Conservation (phyloP, 1,140 invertebrate species). For the Pteromalus puparum region DNA sequence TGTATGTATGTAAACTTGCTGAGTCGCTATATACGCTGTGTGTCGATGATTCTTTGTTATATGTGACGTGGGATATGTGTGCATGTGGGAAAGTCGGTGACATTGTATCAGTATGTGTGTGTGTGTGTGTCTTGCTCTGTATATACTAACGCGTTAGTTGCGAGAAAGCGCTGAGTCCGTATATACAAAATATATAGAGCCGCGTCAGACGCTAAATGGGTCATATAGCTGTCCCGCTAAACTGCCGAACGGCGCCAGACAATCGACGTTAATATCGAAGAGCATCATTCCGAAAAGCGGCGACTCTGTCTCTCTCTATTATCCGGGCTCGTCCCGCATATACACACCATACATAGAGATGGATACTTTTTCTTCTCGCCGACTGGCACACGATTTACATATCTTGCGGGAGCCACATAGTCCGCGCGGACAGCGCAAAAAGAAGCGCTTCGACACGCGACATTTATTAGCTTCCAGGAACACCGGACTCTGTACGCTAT, state of each 20-base stretch:
- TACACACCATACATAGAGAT: not conserved
- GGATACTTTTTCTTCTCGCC: not conserved
- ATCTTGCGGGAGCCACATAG: not conserved
- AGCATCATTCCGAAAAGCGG: conserved; percentile 18
- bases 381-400: not conserved
- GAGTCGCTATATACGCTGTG: not conserved
- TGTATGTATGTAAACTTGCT: not conserved
- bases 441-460: not conserved
- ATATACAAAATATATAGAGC: conserved; percentile 25
- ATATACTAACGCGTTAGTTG: not conserved
- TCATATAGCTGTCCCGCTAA: conserved; percentile 32
- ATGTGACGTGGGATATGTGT: not conserved
- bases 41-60: not conserved
- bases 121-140: not conserved
- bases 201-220: conserved; percentile 38
- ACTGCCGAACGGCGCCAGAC: conserved; percentile 37
- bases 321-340: not conserved
- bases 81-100: conserved; percentile 1
- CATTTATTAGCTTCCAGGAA: conserved; percentile 32
- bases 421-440: not conserved
- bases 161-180: not conserved
- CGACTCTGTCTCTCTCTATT: not conserved
- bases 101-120: not conserved
- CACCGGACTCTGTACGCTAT: not conserved
- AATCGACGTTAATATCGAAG: conserved; percentile 37